Evolutionary conservation across 2,113 vertebrate genomes (phyloP).

Genomic region (Callorhinus ursinus): DNA sequence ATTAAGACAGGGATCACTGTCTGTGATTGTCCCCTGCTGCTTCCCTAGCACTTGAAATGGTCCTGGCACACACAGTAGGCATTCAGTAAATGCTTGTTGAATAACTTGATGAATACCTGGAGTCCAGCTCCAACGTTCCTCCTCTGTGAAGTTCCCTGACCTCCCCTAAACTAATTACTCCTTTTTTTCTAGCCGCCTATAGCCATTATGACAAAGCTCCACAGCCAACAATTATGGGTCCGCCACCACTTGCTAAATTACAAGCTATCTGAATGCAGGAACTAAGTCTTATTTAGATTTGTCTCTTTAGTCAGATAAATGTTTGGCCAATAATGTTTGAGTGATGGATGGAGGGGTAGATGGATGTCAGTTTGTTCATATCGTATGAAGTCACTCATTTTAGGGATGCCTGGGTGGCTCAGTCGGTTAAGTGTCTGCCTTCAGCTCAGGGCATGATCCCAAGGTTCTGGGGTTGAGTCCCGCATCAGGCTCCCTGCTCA

Average conservation of each 20-base stretch:
- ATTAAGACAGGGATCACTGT: neutral
- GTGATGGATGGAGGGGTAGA: neutral
- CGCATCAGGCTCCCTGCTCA: too few species aligned
- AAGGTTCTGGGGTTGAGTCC: neutral
- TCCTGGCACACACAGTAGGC: neutral
- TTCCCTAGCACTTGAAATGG: neutral
- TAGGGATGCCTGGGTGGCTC: neutral
- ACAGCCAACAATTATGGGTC: neutral
- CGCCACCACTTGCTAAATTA: neutral
- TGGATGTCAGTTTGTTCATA: neutral
- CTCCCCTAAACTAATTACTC: slow-evolving; percentile 26
- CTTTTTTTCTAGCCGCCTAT: neutral
- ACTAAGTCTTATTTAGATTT: neutral
- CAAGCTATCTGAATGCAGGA: slow-evolving; percentile 13
- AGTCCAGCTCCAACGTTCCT: neutral
- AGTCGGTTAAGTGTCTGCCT: neutral
- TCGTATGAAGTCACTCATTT: neutral
- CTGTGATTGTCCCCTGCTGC: neutral
- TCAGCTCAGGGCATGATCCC: neutral
- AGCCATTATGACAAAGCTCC: neutral
- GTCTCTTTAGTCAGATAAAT: slow-evolving; percentile 4
- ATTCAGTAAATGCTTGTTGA: neutral
- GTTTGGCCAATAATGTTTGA: neutral
- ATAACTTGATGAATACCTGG: neutral
- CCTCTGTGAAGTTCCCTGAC: neutral